Conservation (phyloP, 2,888 invertebrate species). For the Acanthosoma haemorrhoidale region DNA sequence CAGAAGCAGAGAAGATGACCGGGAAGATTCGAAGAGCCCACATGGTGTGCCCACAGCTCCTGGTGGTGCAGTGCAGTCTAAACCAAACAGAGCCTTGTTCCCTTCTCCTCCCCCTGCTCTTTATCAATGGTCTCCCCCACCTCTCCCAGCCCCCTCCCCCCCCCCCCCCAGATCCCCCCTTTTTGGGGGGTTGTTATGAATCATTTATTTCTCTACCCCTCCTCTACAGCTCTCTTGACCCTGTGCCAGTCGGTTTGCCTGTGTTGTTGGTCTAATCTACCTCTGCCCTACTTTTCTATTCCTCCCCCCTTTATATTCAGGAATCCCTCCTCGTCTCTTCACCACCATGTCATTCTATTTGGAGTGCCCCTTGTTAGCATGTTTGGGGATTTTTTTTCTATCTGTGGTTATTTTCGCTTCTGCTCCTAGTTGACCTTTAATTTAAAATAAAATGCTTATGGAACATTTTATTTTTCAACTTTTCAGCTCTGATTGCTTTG, state of each 20-base stretch:
- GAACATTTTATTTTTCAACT: too few species aligned
- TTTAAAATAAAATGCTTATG: too few species aligned
- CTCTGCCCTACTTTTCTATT: background rate
- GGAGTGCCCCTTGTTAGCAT: too few species aligned
- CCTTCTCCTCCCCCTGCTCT: background rate
- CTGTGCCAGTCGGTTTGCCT: background rate
- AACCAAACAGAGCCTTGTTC: background rate
- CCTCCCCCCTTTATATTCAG: too few species aligned
- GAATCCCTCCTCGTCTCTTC: too few species aligned
- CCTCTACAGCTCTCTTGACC: background rate
- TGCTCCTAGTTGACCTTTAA: too few species aligned
- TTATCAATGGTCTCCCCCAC: constrained; percentile 31
- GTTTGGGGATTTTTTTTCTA: too few species aligned
- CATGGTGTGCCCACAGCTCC: constrained; percentile 19
- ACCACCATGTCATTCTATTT: too few species aligned
- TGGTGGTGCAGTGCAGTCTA: constrained; percentile 24
- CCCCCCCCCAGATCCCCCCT: constrained; percentile 9
- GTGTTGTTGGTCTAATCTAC: background rate
- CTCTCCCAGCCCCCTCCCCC: background rate
- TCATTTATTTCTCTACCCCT: constrained; percentile 2
- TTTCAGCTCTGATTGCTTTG: too few species aligned
- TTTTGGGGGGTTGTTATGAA: constrained; percentile 1
- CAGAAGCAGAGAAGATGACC: background rate
- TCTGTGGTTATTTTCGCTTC: too few species aligned
- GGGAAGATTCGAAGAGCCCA: constrained; percentile 5